Base-by-base conservation (phyloP, 2,888 invertebrate genomes). In the Lissonota sp. region DNA sequence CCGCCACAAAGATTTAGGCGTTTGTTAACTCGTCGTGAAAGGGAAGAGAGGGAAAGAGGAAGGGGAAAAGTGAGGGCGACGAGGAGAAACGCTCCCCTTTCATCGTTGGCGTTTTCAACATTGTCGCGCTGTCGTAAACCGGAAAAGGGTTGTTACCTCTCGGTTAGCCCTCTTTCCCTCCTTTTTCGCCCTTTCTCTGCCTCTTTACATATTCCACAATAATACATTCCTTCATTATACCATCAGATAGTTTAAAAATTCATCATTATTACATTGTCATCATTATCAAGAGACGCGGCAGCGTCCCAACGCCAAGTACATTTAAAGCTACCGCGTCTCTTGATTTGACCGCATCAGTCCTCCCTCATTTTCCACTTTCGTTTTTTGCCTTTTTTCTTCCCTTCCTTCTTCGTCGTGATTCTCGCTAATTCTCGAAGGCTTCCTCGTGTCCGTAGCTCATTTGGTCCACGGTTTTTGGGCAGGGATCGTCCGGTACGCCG, bases 1-100 rank as follows among this genome's bases (percentile, higher is more conserved):
- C 55, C 83, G 58, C 67, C 79, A 63, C 79, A 79, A 79, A 80
- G 82, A 88, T 88, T 87, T 84, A 86, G 84, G 86, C 88, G 86
- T 89, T 88, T 87, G 86, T 87, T 87, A 85, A 70, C 71, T 67
- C 64, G 16, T 60, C 16, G 12, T 10, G 46, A 26, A 49, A 16
- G 12, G 12, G 46, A 37, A 58, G 26, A 55, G 37, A 8, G 6
- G 37, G 63, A 57, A 37, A 12, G 55, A 57, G 55, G 58, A 10
- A 12, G 67, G 16, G 60, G 44, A 39, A 44, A 5, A 51, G 51
- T n/a, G 51, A 51, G 14, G 51, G 10, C n/a, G 51, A 14, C n/a
- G 51, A n/a, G 14, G 12, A 51, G 5, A 51, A 5, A 14, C 60
- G 40, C 53, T 42, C 62, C 71, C 51, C 71, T 12, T 49, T 62